Evolutionary conservation across 2,797 vertebrate genomes (phyloP), one percentile per base, ranked within the genome.

Genomic region (Phaenicophaeus curvirostris): DNA sequence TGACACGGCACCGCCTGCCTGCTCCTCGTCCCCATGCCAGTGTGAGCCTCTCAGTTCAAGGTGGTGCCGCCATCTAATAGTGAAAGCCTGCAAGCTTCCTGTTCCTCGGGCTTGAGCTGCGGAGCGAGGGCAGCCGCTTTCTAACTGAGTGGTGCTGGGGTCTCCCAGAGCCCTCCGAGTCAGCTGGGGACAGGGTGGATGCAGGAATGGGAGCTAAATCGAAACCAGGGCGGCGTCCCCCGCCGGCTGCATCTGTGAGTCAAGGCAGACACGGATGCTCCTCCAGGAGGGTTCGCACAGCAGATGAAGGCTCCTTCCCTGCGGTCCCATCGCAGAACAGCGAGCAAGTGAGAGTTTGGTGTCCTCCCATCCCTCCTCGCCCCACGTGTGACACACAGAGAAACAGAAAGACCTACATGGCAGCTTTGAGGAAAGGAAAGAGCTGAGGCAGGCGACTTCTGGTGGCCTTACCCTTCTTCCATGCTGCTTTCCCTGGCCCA

Each of bases 391-490:
- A 37, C 76, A 53, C 28, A 9, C 20, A 35, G 39, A 51, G 69
- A 94, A 94, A 75, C 0, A 15, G 62, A 90, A 91, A 48, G 24
- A 84, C 25, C 30, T 16, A 14, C 20, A 1, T 4, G 4, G 72
- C 79, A 55, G 58, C 59, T 89, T 8, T 16, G 62, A 55, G 79
- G 54, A 39, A 33, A 73, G 63, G 65, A 61, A 57, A 18, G 90
- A 75, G 69, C 6, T 37, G 77, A 44, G 4, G 18, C 31, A 31
- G 71, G 67, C 1, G 24, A 11, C 54, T 78, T 69, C 44, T 55
- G 90, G 50, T 24, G 33, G 53, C 80, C 95, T 97, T 96, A 96
- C 96, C 96, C 95, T 54, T 46, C 51, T 73, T 97, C 96, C 96
- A 92, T 76, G 85, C 81, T 90, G 89, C 81, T 62, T 54, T 72